Evolutionary conservation across 2,888 invertebrate genomes (phyloP).

Genomic region (Lycophotia porphyrea): DNA sequence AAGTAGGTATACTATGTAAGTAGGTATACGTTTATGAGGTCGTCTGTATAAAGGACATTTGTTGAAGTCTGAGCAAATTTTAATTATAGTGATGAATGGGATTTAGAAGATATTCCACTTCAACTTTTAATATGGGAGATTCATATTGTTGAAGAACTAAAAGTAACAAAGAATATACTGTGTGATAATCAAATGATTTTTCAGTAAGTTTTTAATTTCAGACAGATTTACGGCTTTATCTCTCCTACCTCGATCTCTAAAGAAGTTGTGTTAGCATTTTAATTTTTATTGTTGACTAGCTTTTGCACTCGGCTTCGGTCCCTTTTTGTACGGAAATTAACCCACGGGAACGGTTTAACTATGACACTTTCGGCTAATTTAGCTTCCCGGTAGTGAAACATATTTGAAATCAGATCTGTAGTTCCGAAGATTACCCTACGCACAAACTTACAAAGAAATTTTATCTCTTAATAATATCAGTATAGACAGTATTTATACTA

Average conservation of each 20-base stretch:
- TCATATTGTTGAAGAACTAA: not conserved
- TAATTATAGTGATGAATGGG: slow-evolving; percentile 7
- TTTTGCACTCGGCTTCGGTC: too few relatives aligned
- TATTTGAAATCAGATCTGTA: too few relatives aligned
- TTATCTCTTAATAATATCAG: not conserved
- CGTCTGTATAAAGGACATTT: not conserved
- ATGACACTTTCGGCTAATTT: too few relatives aligned
- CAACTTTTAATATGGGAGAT: not conserved
- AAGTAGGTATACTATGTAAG: not conserved
- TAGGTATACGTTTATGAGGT: not conserved
- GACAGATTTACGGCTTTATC: not conserved
- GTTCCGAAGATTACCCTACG: too few relatives aligned
- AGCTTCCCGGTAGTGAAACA: too few relatives aligned
- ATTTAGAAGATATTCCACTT: not conserved
- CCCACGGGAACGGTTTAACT: too few relatives aligned
- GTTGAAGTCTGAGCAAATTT: not conserved
- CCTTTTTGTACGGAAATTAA: too few relatives aligned
- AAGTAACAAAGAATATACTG: not conserved
- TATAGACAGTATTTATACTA: not conserved
- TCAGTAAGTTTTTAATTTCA: not conserved
- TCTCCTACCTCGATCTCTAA: not conserved
- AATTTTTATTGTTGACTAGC: not conserved
- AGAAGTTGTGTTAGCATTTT: not conserved
- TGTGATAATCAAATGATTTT: not conserved
- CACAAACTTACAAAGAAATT: not conserved